Base-by-base conservation (phyloP, 2,888 invertebrate genomes). In the Orthosia cruda region DNA sequence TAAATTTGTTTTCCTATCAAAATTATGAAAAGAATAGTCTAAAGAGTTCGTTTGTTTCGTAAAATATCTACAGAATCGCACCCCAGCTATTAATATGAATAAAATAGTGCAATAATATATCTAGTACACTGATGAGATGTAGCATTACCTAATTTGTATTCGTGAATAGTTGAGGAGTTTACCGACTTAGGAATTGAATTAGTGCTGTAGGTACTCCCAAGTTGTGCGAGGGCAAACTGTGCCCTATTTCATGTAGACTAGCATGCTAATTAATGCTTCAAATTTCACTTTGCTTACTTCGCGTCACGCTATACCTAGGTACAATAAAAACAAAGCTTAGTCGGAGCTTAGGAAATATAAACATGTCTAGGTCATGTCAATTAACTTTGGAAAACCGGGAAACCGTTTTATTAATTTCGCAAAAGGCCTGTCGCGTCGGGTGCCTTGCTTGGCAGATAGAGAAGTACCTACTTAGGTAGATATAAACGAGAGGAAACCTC, bases 1-100 rank as follows among this genome's bases (percentile, higher is more conserved):
- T 26, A 55, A 58, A 77, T 62, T 61, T 50, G 13, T 59, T 83
- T 81, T 83, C 55, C 70, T 83, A 69, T 74, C 67, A 69, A 78
- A 69, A 78, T 69, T 66, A 82, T 71, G 5, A 26, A 32, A 12
- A 3, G 13, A 11, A 32, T n/a, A n/a, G 40, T 12, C 50, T n/a
- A 13, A 5, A 4, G 32, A 50, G 50, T 50, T 52, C 72, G 12
- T 50, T 20, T 52, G 32, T 47, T 50, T 16, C 26, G 18, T 65
- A 68, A 52, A 70, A 73, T 74, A 70, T 74, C 57, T 72, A 83
- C 83, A 87, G 79, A 87, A 87, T 85, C 71, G 75, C 66, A 63
- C 63, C 40, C 65, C 32, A 77, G 71, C 54, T 81, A 72, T 57
- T 75, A 72, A 58, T 75, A 20, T 71, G 58, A 68, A 76, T 70